Percentiles rank a stretch among this genome's conserved stretches.
Evolutionary conservation across 2,797 vertebrate genomes (phyloP).

Genomic region (Paedocypris micromegethes): DNA sequence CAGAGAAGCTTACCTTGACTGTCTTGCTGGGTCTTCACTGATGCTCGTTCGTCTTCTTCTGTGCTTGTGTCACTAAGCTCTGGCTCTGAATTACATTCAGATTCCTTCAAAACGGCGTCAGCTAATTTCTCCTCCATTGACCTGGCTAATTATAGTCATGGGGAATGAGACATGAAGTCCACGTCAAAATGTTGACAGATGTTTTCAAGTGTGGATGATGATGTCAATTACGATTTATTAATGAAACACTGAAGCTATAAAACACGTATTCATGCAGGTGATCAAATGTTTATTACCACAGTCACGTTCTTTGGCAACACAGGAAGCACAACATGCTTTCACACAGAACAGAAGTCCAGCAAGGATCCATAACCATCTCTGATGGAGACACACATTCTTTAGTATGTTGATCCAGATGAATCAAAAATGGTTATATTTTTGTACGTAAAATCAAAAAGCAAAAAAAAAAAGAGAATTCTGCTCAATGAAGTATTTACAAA

Average conservation of each 20-base stretch:
- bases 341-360: background rate
- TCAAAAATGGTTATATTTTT: slow-evolving; percentile 21
- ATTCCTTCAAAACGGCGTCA: slow-evolving; percentile 59
- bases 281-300: slow-evolving; percentile 18
- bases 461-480: slow-evolving; percentile 30
- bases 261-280: slow-evolving; percentile 1
- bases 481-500: slow-evolving; percentile 11
- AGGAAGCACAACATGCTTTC: slow-evolving; percentile 13
- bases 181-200: slow-evolving; percentile 19
- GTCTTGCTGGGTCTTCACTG: slow-evolving; percentile 42
- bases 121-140: slow-evolving; percentile 75
- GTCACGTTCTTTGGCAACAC: background rate
- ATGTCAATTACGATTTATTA: background rate
- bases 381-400: slow-evolving; percentile 8
- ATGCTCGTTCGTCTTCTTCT: slow-evolving; percentile 60
- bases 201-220: background rate
- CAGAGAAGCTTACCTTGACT: slow-evolving; percentile 48
- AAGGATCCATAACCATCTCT: slow-evolving; percentile 4
- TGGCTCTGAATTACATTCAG: slow-evolving; percentile 60
- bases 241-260: slow-evolving; percentile 3
- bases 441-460: slow-evolving; percentile 31
- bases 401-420: slow-evolving; percentile 1
- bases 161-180: slow-evolving; percentile 36
- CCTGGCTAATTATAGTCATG: slow-evolving; percentile 61
- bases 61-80: slow-evolving; percentile 65